These are phyloP conservation scores for Luidia sarsii DNA, from an alignment of 53 echinoderm and acorn worm genomes.

Conservation along the genomic window DNA sequence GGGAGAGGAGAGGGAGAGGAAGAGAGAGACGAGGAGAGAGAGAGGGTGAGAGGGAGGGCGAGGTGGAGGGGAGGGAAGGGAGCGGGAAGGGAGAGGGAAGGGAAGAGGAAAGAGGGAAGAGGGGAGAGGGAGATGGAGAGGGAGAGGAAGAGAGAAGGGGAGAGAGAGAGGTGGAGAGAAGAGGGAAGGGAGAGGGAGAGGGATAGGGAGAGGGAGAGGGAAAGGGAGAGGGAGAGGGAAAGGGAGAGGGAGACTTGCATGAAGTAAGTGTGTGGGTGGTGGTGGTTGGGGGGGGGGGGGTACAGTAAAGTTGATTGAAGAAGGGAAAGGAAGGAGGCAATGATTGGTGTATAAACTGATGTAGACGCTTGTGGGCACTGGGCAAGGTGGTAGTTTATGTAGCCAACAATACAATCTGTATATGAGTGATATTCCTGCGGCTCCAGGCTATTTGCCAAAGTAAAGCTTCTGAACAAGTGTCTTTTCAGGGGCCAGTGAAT, in stretches of 20 bases:
- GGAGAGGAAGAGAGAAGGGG: not conserved
- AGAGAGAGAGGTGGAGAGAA: not conserved
- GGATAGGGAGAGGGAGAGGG: not conserved
- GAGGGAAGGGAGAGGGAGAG: conserved; percentile 6
- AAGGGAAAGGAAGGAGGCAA: no score
- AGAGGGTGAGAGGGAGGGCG: no score
- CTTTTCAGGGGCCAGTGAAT: conserved; percentile 51
- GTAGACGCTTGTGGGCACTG: not conserved
- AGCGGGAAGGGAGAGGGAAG: not conserved
- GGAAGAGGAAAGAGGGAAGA: not conserved
- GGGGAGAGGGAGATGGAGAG: not conserved
- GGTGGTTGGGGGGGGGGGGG: not conserved
- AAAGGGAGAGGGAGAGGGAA: not conserved
- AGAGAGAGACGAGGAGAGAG: no score
- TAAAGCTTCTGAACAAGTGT: conserved; percentile 63
- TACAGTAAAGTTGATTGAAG: not conserved
- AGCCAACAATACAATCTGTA: conserved; percentile 50
- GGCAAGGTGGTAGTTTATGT: conserved; percentile 33
- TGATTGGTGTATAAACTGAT: no score
- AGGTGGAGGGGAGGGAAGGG: no score
- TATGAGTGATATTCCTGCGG: conserved; percentile 48
- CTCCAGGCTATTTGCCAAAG: conserved; percentile 59
- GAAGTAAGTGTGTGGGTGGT: no score
- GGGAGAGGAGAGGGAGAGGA: not conserved
- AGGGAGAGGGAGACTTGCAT: conserved; percentile 5